These are phyloP conservation scores for Acromyrmex heyeri DNA, from an alignment of 1,140 invertebrate species.

Conservation along the genomic window DNA sequence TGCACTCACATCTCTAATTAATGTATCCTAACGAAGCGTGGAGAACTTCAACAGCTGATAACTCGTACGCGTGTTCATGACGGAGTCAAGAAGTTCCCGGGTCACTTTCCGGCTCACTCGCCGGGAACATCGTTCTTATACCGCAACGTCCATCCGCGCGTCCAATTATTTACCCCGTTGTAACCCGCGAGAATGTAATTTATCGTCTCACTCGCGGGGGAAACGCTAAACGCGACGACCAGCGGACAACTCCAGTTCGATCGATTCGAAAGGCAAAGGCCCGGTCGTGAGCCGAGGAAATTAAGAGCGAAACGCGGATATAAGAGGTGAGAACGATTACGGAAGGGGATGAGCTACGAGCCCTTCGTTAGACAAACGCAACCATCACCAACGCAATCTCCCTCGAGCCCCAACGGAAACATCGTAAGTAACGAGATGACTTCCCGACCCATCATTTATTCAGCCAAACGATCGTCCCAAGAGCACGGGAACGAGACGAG, in stretches of 20 bases:
- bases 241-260: constrained; percentile 27
- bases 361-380: background rate
- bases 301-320: constrained; percentile 28
- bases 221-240: constrained; percentile 2
- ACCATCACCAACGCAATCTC: background rate
- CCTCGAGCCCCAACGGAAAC: constrained; percentile 2
- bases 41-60: constrained; percentile 35
- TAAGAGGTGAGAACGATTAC: constrained; percentile 36
- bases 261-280: constrained; percentile 14
- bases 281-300: constrained; percentile 23
- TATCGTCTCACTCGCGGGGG: constrained; percentile 24
- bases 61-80: constrained; percentile 40
- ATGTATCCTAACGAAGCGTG: background rate
- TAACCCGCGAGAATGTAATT: constrained; percentile 37
- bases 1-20: background rate
- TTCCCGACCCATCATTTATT: constrained; percentile 57
- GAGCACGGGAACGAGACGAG: constrained; percentile 37
- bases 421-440: constrained; percentile 58
- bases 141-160: constrained; percentile 38
- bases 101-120: background rate
- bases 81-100: constrained; percentile 14
- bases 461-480: constrained; percentile 49
- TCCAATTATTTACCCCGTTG: constrained; percentile 45
- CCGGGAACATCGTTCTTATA: constrained; percentile 39
- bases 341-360: constrained; percentile 13